Evolutionary conservation across 2,888 invertebrate genomes (phyloP).

Genomic region (Drosophila mimetica): DNA sequence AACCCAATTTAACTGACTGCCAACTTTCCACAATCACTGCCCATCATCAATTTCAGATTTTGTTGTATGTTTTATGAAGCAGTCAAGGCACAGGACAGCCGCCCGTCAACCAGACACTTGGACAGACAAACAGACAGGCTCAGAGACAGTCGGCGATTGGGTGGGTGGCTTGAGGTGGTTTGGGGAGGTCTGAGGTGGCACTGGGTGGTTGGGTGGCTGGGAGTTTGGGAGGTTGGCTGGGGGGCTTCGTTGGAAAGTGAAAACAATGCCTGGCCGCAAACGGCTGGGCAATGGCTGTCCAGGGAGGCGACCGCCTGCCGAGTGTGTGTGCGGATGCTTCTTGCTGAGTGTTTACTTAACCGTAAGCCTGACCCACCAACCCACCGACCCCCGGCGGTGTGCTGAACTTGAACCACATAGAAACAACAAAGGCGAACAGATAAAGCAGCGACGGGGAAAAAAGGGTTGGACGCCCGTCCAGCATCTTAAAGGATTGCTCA

Average conservation of each 20-base stretch:
- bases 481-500: slow-evolving; percentile 78
- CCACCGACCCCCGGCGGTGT: slow-evolving; percentile 31
- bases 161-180: slow-evolving; percentile 1
- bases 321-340: slow-evolving; percentile 45
- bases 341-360: slow-evolving; percentile 76
- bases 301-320: slow-evolving; percentile 58
- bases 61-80: slow-evolving; percentile 78
- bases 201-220: neutral
- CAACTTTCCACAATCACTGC: slow-evolving; percentile 79
- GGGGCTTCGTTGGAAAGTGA: slow-evolving; percentile 64
- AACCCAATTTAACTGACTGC: slow-evolving; percentile 79
- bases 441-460: slow-evolving; percentile 51
- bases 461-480: slow-evolving; percentile 55
- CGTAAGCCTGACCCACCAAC: slow-evolving; percentile 63
- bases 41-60: slow-evolving; percentile 81
- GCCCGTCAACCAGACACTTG: slow-evolving; percentile 44
- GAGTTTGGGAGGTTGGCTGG: slow-evolving; percentile 9
- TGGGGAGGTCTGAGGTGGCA: slow-evolving; percentile 1
- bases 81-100: slow-evolving; percentile 48
- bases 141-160: slow-evolving; percentile 42
- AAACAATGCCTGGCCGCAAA: slow-evolving; percentile 71
- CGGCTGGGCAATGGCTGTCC: slow-evolving; percentile 62
- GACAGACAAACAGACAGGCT: slow-evolving; percentile 45
- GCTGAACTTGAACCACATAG: slow-evolving; percentile 65
- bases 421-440: slow-evolving; percentile 46